Conservation (phyloP, 2,888 invertebrate species). For the Chalcosyrphus nemorum region DNA sequence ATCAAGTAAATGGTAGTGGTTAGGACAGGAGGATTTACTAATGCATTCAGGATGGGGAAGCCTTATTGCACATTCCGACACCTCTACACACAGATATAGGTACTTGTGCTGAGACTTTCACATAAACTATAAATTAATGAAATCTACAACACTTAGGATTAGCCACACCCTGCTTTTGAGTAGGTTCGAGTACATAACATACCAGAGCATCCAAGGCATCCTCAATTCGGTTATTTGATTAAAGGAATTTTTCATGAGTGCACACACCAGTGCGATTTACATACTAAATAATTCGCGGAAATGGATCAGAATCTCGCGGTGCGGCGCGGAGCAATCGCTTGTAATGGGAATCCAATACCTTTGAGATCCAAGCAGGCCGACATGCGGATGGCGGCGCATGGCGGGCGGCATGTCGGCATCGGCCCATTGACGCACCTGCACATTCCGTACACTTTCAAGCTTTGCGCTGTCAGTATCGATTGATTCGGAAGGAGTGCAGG, state of each 20-base stretch:
- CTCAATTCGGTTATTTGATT: slow-evolving; percentile 66
- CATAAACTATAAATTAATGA: slow-evolving; percentile 68
- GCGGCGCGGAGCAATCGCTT: slow-evolving; percentile 55
- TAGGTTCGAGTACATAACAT: not conserved
- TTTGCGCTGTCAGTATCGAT: slow-evolving; percentile 29
- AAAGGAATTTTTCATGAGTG: slow-evolving; percentile 71
- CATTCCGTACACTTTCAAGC: slow-evolving; percentile 39
- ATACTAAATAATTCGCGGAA: slow-evolving; percentile 72
- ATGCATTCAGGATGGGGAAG: slow-evolving; percentile 67
- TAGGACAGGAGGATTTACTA: slow-evolving; percentile 46
- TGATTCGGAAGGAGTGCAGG: slow-evolving; percentile 61
- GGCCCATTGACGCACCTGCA: slow-evolving; percentile 65
- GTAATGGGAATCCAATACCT: slow-evolving; percentile 70
- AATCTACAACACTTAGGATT: slow-evolving; percentile 72
- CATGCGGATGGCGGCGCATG: slow-evolving; percentile 12
- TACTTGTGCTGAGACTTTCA: slow-evolving; percentile 62
- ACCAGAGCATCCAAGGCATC: not conserved
- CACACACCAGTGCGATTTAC: slow-evolving; percentile 65
- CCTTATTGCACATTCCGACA: slow-evolving; percentile 68
- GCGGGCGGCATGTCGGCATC: slow-evolving; percentile 13
- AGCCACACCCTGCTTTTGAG: slow-evolving; percentile 68
- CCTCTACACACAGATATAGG: slow-evolving; percentile 29
- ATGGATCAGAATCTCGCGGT: slow-evolving; percentile 63
- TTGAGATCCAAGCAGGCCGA: slow-evolving; percentile 52
- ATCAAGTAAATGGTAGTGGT: slow-evolving; percentile 70